Base-by-base conservation (phyloP, 2,888 invertebrate genomes). In the Zygaena filipendulae region DNA sequence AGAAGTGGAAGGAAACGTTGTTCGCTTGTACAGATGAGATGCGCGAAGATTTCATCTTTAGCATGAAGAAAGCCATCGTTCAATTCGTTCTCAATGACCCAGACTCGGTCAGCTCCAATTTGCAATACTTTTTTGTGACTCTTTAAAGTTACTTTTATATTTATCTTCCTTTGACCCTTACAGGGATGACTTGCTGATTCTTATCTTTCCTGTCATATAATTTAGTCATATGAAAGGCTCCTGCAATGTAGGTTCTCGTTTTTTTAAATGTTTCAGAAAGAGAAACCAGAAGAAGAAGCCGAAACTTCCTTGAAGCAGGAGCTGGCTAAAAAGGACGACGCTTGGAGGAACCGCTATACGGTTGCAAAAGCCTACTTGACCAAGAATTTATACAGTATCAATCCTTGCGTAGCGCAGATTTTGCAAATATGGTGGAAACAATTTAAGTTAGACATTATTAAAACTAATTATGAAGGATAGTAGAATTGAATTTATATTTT, bases 11-110 rank as follows among this genome's bases (percentile, higher is more conserved):
- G 25, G 67, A 75, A 0, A 83, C 82, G 1, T 50, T 90, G 10
- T 64, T 79, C 2, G 60, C 81, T 16, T 84, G 89, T 28, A 84
- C 92, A 0, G 82, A 86, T 32, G 94, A 95, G 59, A 88, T 93
- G 61, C 86, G 89, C 42, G 87, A 92, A 36, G 93, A 94, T 49
- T 97, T 93, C 55, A 84, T 91, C 56, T 84, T 91, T 59, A 90
- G 91, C 36, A 91, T 95, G 54, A 96, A 95, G 57, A 95, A 94
- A 57, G 90, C 95, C 0, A 90, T 92, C 27, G 91, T 97, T 1
- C 95, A 96, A 69, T 97, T 94, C 59, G 93, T 95, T 1, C 75
- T 97, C 3, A 87, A 89, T 49, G 91, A 94, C 67, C 88, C 91
- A 0, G 74, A 69, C 38, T 71, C 70, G 67, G 81, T n/a, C n/a